Percentiles rank a stretch among this genome's conserved stretches.
phyloP scores from a whole-genome alignment of 2,797 vertebrate genomes.

The Orestias chungarensis region DNA sequence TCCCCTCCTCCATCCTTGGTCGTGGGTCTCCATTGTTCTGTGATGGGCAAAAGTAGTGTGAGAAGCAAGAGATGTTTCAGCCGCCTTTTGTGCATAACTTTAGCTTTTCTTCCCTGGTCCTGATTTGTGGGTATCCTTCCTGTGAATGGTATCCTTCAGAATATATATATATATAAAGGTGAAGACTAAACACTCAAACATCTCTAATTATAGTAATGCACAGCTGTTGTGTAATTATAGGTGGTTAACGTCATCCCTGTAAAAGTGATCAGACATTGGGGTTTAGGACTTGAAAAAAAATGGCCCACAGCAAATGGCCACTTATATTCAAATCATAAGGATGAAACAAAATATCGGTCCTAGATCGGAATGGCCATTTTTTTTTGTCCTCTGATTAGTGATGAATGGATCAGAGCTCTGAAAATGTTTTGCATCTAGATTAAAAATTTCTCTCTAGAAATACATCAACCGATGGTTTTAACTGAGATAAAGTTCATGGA shows the following conservation, averaged over 20 bases:
- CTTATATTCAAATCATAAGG: not conserved
- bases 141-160: too few relatives aligned
- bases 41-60: slow-evolving; percentile 50
- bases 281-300: slow-evolving; percentile 9
- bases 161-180: too few relatives aligned
- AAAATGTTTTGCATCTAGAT: too few relatives aligned
- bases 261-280: slow-evolving; percentile 69
- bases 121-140: too few relatives aligned
- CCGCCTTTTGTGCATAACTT: slow-evolving; percentile 23
- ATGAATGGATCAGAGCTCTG: not conserved
- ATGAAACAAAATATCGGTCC: not conserved
- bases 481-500: not conserved
- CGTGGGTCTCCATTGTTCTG: slow-evolving; percentile 80
- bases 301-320: not conserved
- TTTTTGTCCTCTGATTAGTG: not conserved
- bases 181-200: slow-evolving; percentile 9
- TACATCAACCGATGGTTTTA: not conserved
- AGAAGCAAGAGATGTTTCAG: slow-evolving; percentile 51
- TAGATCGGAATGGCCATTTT: not conserved
- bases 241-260: slow-evolving; percentile 66
- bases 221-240: slow-evolving; percentile 55
- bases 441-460: not conserved
- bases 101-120: not conserved
- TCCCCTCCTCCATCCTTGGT: slow-evolving; percentile 60
- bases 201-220: slow-evolving; percentile 25